Evolutionary conservation across 2,888 invertebrate genomes (phyloP).

Genomic region (Megastigmus dorsalis): DNA sequence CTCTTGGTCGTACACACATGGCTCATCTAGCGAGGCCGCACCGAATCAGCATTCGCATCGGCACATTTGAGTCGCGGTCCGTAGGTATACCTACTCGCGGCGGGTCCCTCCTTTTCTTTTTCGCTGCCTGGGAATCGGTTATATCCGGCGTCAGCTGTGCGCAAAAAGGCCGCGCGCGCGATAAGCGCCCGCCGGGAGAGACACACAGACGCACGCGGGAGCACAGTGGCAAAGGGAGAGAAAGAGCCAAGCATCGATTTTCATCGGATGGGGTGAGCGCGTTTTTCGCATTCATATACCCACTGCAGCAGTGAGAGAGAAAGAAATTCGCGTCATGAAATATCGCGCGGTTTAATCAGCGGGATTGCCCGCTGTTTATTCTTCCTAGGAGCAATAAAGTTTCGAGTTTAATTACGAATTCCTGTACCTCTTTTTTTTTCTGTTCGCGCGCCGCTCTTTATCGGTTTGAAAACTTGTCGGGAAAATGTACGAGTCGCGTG

Average conservation of each 20-base stretch:
- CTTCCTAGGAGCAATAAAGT: slow-evolving; percentile 16
- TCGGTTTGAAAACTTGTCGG: too few relatives aligned
- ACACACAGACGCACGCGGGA: neutral
- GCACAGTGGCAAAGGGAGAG: neutral
- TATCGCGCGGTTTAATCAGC: slow-evolving; percentile 45
- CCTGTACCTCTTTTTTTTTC: neutral
- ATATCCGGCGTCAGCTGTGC: slow-evolving; percentile 44
- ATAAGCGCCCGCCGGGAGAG: slow-evolving; percentile 35
- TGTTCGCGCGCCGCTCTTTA: too few relatives aligned
- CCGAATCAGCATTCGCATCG: slow-evolving; percentile 52
- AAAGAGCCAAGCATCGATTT: slow-evolving; percentile 40
- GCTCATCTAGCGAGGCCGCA: slow-evolving; percentile 20
- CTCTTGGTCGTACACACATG: neutral
- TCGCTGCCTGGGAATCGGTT: slow-evolving; percentile 18
- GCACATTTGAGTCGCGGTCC: too few relatives aligned
- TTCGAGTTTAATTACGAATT: slow-evolving; percentile 35
- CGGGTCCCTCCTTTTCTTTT: slow-evolving; percentile 27
- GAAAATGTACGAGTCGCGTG: slow-evolving; percentile 21
- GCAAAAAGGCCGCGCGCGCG: slow-evolving; percentile 24
- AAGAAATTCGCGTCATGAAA: slow-evolving; percentile 40
- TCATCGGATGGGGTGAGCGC: slow-evolving; percentile 32
- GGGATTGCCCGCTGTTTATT: slow-evolving; percentile 39
- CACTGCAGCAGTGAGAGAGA: neutral
- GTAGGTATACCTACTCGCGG: too few relatives aligned
- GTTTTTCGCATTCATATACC: neutral